Base-by-base conservation (phyloP, 2,113 vertebrate genomes). In the Crypturellus undulatus region DNA sequence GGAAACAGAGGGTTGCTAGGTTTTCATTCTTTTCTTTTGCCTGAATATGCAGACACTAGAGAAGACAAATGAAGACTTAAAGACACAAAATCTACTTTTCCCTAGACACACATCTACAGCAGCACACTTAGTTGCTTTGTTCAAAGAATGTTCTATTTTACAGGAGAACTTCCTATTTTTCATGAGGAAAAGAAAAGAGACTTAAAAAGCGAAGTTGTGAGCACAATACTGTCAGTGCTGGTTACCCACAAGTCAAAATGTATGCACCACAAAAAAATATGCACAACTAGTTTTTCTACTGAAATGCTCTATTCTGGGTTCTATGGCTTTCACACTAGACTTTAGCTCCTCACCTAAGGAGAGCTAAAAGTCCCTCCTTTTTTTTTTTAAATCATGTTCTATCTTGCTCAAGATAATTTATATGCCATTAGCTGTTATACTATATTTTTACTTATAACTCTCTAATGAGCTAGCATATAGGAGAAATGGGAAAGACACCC, bases 61-160 rank as follows among this genome's bases (percentile, higher is more conserved):
- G 21, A 91, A 79, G 75, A 85, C 72, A 92, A 93, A 87, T 0
- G 0, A 86, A 84, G 36, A 40, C 51, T 63, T 69, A 87, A 47
- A 64, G 62, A 91, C 40, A 84, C 47, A 92, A 83, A 91, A 65
- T 62, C 75, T 17, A 19, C 13, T 92, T 79, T 93, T 87, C 80
- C 75, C 26, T 28, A 52, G 32, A 78, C 84, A 78, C 9, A 32
- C 68, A 92, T 62, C 63, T 79, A 73, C 13, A 68, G 70, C 56
- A 62, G 26, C 54, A 65, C 34, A 62, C 69, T 79, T 54, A 87
- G 32, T 40, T 62, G 43, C 67, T 91, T 49, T 4, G 52, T 65
- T 92, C 88, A 89, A 94, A 85, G 52, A 34, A 79, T 82, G 30
- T 52, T 86, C n/a, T 6, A 0, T 86, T 94, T 81, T 73, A 64